Evolutionary conservation across 2,113 vertebrate species (phyloP).

Genomic region (Sardina pilchardus): DNA sequence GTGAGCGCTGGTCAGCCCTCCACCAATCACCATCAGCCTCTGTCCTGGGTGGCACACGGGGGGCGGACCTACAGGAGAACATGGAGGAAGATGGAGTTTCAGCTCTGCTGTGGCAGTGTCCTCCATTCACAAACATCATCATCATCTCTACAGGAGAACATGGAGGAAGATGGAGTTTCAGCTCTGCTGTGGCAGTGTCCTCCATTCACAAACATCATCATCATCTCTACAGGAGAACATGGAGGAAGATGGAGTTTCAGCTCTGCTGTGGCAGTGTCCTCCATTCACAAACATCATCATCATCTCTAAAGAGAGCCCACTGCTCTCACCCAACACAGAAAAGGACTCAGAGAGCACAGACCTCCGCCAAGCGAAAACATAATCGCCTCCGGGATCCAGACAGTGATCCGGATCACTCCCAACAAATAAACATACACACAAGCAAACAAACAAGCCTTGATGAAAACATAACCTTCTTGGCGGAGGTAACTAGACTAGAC

Average conservation of each 20-base stretch:
- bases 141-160: conserved; percentile 28
- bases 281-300: background rate
- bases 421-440: no score
- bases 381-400: no score
- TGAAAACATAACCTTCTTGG: no score
- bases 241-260: background rate
- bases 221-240: conserved; percentile 24
- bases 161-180: background rate
- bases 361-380: no score
- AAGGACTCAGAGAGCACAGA: no score
- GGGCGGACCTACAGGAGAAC: conserved; percentile 38
- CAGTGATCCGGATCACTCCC: no score
- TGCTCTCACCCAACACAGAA: background rate
- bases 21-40: conserved; percentile 74
- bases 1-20: conserved; percentile 76
- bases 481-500: no score
- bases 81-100: background rate
- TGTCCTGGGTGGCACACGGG: conserved; percentile 64
- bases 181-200: background rate
- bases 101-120: background rate
- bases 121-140: background rate
- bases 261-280: background rate
- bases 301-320: background rate
- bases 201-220: background rate
- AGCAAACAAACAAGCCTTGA: no score